Evolutionary conservation across 2,888 invertebrate genomes (phyloP).

Genomic region (Chymomyza caudatula): DNA sequence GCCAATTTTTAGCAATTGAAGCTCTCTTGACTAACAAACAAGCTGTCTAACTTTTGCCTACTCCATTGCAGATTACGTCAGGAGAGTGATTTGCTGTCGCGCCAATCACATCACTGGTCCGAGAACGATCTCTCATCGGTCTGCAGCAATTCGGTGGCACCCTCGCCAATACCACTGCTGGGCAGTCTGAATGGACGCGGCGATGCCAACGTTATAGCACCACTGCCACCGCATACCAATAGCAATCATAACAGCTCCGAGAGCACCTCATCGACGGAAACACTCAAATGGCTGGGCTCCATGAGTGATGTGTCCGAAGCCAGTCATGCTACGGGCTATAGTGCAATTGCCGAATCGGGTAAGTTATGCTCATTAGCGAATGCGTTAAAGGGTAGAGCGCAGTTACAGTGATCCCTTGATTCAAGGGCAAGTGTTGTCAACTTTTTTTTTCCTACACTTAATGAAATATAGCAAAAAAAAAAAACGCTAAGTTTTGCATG

Average conservation of each 20-base stretch:
- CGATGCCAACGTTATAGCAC: slow-evolving; percentile 15
- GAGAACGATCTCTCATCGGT: slow-evolving; percentile 78
- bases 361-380: slow-evolving; percentile 36
- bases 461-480: too few relatives aligned
- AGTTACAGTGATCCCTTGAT: neutral
- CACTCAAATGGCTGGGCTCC: slow-evolving; percentile 88
- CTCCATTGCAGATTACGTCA: slow-evolving; percentile 75
- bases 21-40: slow-evolving; percentile 12
- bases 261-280: slow-evolving; percentile 83
- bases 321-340: slow-evolving; percentile 80
- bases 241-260: slow-evolving; percentile 75
- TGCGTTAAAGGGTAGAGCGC: neutral
- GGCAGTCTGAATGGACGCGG: slow-evolving; percentile 33
- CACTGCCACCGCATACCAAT: slow-evolving; percentile 12
- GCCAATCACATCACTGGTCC: slow-evolving; percentile 78
- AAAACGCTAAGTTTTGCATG: too few relatives aligned
- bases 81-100: slow-evolving; percentile 78
- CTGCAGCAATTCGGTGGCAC: slow-evolving; percentile 73
- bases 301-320: slow-evolving; percentile 85
- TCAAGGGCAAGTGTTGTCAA: too few relatives aligned
- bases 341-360: slow-evolving; percentile 78
- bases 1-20: slow-evolving; percentile 30
- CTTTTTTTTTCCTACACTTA: too few relatives aligned
- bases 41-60: neutral
- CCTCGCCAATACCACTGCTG: slow-evolving; percentile 62